phyloP scores from a whole-genome alignment of 2,113 vertebrate species.

The Climacteris rufus region DNA sequence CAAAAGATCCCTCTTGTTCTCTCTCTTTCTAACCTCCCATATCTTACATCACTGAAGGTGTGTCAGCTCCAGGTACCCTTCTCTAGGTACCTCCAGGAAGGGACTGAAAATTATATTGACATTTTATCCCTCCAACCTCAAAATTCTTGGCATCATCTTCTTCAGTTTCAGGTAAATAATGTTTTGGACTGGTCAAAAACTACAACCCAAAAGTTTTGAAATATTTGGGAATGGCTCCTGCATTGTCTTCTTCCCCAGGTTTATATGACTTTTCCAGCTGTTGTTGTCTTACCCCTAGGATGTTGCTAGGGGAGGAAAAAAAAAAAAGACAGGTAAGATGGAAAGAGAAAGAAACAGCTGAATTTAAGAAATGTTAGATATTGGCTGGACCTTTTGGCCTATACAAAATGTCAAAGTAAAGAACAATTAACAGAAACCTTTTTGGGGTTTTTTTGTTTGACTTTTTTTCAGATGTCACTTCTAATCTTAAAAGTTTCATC shows the following conservation, averaged over 20 bases:
- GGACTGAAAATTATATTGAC: not conserved
- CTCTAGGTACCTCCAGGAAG: not conserved
- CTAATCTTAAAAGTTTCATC: not conserved
- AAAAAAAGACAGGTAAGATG: not conserved
- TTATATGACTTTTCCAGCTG: not conserved
- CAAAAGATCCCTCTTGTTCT: not conserved
- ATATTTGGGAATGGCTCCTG: not conserved
- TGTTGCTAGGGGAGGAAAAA: not conserved
- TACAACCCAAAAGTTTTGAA: not conserved
- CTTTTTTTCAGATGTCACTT: not conserved
- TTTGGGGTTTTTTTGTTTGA: rapidly evolving
- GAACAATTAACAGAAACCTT: not conserved
- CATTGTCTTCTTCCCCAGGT: not conserved
- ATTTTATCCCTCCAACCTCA: not conserved
- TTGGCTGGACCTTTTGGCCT: not conserved
- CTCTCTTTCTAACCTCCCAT: not conserved
- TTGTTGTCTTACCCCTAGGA: not conserved
- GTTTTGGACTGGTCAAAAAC: not conserved
- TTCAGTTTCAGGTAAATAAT: not conserved
- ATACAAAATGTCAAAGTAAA: not conserved
- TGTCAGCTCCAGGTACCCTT: not conserved
- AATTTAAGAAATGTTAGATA: not conserved
- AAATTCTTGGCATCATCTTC: not conserved
- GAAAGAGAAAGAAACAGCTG: not conserved
- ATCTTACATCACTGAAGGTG: rapidly evolving